A percentile compares a stretch with the other conserved stretches of the same genome.
Evolutionary conservation across 2,797 vertebrate species (phyloP).

Genomic region (Bradypodion pumilum): DNA sequence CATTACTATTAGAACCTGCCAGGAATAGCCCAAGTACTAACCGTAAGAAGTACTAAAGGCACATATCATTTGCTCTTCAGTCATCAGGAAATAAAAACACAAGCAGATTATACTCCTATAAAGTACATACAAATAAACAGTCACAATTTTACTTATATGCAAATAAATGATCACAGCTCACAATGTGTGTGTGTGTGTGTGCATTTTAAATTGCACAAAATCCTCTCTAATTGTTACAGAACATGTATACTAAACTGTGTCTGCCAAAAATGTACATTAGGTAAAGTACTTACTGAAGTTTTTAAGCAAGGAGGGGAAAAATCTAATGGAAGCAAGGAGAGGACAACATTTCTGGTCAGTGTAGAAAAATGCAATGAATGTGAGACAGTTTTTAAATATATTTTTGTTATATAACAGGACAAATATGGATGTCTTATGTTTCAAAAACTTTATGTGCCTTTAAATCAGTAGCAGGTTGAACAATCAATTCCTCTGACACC

Average conservation of each 20-base stretch:
- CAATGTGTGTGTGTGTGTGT: no score
- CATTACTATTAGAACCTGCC: no score
- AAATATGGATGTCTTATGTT: neutral
- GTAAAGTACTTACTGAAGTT: neutral
- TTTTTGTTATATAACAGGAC: neutral
- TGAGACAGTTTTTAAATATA: neutral
- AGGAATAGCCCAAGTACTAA: no score
- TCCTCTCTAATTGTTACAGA: neutral
- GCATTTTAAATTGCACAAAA: neutral
- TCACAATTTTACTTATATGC: neutral
- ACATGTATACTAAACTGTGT: neutral
- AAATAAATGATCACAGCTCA: neutral
- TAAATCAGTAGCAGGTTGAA: neutral
- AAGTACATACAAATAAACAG: no score
- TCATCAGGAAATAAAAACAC: no score
- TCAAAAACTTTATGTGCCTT: neutral
- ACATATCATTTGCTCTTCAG: no score
- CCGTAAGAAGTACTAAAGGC: no score
- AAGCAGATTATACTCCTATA: no score
- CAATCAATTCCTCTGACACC: neutral
- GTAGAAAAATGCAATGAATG: neutral
- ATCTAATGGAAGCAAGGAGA: neutral
- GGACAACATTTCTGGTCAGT: neutral
- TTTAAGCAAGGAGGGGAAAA: neutral
- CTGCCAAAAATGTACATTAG: neutral